Conservation (phyloP, 53 echinoderm and acorn worm species). For the Pentamera pediparva region DNA sequence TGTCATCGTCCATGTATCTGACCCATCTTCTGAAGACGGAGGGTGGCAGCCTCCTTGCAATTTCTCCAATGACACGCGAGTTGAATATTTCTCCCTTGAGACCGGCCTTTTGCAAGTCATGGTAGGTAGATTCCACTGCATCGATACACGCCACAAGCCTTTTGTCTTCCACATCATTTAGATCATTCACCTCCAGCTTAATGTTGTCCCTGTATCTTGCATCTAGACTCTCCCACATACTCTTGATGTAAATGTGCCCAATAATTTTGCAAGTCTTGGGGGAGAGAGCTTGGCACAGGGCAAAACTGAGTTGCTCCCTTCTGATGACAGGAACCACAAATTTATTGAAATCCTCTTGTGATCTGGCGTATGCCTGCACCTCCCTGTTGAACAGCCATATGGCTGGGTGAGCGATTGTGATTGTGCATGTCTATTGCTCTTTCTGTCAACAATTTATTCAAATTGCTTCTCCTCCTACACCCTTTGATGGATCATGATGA, state of each 20-base stretch:
- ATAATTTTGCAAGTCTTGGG: background rate
- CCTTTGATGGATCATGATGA: no score
- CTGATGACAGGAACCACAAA: conserved; percentile 5
- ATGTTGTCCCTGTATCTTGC: conserved; percentile 22
- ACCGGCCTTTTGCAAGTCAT: conserved; percentile 23
- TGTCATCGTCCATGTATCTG: conserved; percentile 25
- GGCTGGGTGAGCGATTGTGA: no score
- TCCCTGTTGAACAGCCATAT: background rate
- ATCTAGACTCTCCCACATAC: conserved; percentile 33
- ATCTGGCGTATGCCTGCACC: background rate
- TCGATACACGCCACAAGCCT: conserved; percentile 24
- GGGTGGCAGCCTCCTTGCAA: conserved; percentile 31
- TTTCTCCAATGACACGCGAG: conserved; percentile 40
- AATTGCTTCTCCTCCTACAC: no score
- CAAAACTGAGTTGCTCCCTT: conserved; percentile 8
- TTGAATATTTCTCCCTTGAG: conserved; percentile 40
- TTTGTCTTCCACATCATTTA: conserved; percentile 32
- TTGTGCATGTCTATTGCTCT: no score
- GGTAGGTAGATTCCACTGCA: conserved; percentile 17
- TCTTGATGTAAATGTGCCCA: no score
- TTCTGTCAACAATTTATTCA: no score
- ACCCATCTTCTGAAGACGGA: background rate
- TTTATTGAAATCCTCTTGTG: conserved; percentile 8
- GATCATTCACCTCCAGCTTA: conserved; percentile 5
- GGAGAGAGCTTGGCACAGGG: background rate